Evolutionary conservation across 2,888 invertebrate genomes (phyloP), one percentile per base, ranked within the genome.

Genomic region (Blera fallax): DNA sequence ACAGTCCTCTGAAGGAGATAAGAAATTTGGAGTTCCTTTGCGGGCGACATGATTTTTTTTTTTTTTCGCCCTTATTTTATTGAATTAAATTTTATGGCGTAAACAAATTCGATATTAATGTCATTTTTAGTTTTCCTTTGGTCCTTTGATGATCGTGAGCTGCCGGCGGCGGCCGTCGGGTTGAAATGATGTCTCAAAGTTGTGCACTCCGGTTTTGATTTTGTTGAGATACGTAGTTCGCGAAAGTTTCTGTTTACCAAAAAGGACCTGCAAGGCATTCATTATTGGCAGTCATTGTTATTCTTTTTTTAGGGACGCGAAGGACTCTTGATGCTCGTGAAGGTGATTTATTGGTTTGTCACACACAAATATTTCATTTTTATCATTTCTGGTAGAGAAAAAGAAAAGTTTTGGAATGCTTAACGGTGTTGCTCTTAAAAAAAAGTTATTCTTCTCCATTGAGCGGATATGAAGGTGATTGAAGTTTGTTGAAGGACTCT

Each of bases 291-390:
- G 82, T 60, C 78, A 43, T 72, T 65, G 29, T 72, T 72, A 5
- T 34, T 58, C 52, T 67, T 34, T 27, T 16, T n/a, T 0, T 1
- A 3, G n/a, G 37, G 16, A 29, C 3, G 29, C n/a, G 32, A 40
- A 62, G 76, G 62, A 34, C 62, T 40, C 29, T 37, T n/a, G 34
- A 74, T 52, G 69, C 34, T 62, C 70, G 64, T 29, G 70, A 79
- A 81, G 58, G 74, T 85, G 85, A 85, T 81, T 85, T 85, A 85
- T 85, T 85, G 80, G 84, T 84, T 84, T 84, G 80, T 74, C 84
- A 80, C 69, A 74, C 80, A 74, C 62, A 79, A 80, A 73, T 52
- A 74, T 84, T 60, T 60, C 8, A 11, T 32, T 54, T 60, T 52
- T 73, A 58, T 40, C 48, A 67, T 45, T 56, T 34, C 11, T 67